Percentiles rank a stretch among this genome's conserved stretches.
Conservation (phyloP, 2,113 vertebrate genomes). For the Sphyrna mokarran region DNA sequence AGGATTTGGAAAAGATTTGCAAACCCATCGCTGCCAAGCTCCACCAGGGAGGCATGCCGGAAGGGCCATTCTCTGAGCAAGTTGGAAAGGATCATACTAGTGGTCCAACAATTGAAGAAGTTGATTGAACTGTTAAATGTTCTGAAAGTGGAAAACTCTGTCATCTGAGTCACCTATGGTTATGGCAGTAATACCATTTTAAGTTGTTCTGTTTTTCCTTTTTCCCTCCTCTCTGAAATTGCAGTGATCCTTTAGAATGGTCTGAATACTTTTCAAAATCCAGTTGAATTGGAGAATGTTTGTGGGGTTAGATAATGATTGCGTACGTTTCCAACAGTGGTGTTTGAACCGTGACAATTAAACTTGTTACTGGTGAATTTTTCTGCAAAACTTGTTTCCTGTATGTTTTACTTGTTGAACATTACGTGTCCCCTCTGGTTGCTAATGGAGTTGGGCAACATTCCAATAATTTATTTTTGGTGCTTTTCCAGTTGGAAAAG, state of each 20-base stretch:
- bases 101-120: not conserved
- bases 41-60: not conserved
- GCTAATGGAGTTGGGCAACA: not conserved
- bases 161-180: not conserved
- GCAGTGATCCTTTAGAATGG: not conserved
- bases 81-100: not conserved
- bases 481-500: not conserved
- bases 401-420: not conserved
- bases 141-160: not conserved
- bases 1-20: constrained; percentile 43
- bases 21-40: constrained; percentile 40
- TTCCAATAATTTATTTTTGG: not conserved
- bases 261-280: not conserved
- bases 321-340: not conserved
- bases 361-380: not conserved
- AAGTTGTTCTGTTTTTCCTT: not conserved
- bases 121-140: not conserved
- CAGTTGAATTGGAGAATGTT: not conserved
- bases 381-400: not conserved
- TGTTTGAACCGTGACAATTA: not conserved
- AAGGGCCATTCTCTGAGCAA: not conserved
- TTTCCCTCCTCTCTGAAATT: not conserved
- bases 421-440: not conserved
- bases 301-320: not conserved
- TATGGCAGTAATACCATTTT: not conserved